Base-by-base conservation (phyloP, 2,797 vertebrate genomes). In the Spinus olivaceus region DNA sequence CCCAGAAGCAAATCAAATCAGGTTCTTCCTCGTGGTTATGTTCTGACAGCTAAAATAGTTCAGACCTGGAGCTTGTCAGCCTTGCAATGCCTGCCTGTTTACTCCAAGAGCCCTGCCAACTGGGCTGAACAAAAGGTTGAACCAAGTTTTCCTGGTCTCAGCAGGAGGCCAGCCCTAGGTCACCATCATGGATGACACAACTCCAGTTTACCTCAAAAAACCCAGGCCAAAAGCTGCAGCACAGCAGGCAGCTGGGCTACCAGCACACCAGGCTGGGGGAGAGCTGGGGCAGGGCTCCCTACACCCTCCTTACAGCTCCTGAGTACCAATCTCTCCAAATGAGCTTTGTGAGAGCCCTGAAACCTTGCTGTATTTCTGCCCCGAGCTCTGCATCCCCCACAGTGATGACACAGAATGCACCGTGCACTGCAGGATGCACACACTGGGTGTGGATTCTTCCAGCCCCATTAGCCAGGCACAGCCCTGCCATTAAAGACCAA, bases 381-480 rank as follows among this genome's bases (percentile, higher is more conserved):
- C 78, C 1, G 2, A 85, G 94, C 84, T 78, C 59, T 2, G 2
- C 79, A 94, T 80, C 88, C 65, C 69, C 81, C 95, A 81, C 15
- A 0, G 88, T 46, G 80, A 93, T 92, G 91, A 96, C 94, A 97
- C 89, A 91, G 90, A 96, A 79, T 90, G 65, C 86, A 89, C 69
- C 1, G 3, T 22, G 92, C 94, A 71, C 81, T 69, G 95, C 94
- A 96, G 86, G 89, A 96, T 93, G 95, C 91, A 81, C 28, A 79
- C 90, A 30, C 76, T 95, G 95, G 92, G 95, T 88, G 93, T 90
- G 94, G 94, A 72, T 39, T 72, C 86, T 33, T 92, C 81, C 94
- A 94, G 81, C 47, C 84, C 89, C 92, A 96, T 94, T 96, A 95
- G 91, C 79, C 91, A 93, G 94, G 89, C 92, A 65, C 53, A 2